These are phyloP conservation scores for Drosophila suzukii DNA, from an alignment of 1,140 invertebrate genomes.

Conservation along the genomic window DNA sequence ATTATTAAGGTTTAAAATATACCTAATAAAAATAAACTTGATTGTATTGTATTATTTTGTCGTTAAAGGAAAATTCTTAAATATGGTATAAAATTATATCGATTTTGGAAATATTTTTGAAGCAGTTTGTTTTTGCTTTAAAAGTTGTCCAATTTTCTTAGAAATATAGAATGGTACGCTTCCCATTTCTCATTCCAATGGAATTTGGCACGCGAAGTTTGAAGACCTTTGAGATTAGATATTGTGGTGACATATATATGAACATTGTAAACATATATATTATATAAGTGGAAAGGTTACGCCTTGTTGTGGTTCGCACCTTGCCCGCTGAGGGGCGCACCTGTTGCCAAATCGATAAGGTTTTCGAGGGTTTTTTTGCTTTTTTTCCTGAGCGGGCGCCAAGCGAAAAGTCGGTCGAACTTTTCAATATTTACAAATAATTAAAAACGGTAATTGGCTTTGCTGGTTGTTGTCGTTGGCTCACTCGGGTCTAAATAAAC, in stretches of 20 bases:
- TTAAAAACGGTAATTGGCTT: conserved; percentile 74
- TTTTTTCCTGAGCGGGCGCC: conserved; percentile 35
- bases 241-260: conserved; percentile 13
- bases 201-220: conserved; percentile 54
- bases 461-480: conserved; percentile 50
- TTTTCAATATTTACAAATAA: conserved; percentile 72
- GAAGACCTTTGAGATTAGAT: conserved; percentile 58
- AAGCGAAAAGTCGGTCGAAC: conserved; percentile 29
- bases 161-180: too few species aligned
- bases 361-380: conserved; percentile 3
- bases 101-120: too few species aligned
- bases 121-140: too few species aligned
- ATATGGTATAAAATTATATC: too few species aligned
- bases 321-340: conserved; percentile 24
- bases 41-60: too few species aligned
- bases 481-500: conserved; percentile 27
- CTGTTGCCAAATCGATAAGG: conserved; percentile 51
- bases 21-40: too few species aligned
- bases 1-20: too few species aligned
- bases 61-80: too few species aligned
- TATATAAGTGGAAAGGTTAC: conserved; percentile 11
- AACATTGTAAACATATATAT: neutral
- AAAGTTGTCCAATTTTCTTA: too few species aligned
- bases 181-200: conserved; percentile 22
- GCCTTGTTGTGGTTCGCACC: conserved; percentile 15